Evolutionary conservation across 2,113 vertebrate species (phyloP).

Genomic region (Barbus barbus): DNA sequence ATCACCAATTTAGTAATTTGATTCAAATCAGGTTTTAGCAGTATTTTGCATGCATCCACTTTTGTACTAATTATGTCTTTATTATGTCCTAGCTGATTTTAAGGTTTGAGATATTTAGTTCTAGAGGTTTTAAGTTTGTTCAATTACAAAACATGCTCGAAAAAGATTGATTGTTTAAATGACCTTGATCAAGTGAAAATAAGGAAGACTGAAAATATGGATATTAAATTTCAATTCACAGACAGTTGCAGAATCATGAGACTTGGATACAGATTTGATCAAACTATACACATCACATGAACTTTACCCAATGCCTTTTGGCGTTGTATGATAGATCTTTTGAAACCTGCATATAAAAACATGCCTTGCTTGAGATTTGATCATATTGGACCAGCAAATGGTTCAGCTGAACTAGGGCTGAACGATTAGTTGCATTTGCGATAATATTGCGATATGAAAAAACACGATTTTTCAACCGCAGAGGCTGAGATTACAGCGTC

Average conservation of each 20-base stretch:
- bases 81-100: not conserved
- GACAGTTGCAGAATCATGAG: conserved; percentile 5
- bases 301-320: conserved; percentile 50
- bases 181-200: not conserved
- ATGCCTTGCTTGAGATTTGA: not conserved
- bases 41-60: not conserved
- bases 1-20: no score
- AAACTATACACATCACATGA: conserved; percentile 1
- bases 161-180: not conserved
- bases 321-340: conserved; percentile 25
- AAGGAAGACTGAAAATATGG: not conserved
- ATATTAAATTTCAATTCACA: not conserved
- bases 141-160: not conserved
- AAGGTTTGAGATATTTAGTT: not conserved
- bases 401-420: not conserved
- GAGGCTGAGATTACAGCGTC: no score
- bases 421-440: no score
- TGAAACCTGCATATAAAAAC: conserved; percentile 48
- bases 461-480: no score
- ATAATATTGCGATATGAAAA: no score
- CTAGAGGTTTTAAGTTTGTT: not conserved
- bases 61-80: not conserved
- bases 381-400: not conserved
- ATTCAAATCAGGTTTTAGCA: no score
- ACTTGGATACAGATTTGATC: not conserved